phyloP scores from a whole-genome alignment of 2,797 vertebrate genomes.

The Spinus pinus region DNA sequence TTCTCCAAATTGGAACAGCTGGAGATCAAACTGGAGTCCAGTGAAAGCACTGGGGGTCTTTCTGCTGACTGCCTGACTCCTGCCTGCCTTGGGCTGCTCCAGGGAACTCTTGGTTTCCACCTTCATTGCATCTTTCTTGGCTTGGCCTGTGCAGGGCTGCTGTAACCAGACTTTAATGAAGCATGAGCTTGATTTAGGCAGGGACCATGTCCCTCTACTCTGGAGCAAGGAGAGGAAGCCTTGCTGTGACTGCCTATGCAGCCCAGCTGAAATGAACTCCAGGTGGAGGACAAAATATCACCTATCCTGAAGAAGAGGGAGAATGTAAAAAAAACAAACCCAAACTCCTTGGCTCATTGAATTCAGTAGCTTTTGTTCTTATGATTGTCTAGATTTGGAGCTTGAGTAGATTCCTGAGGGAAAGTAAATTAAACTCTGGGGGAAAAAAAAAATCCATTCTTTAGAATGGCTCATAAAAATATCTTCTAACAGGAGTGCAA shows the following conservation, averaged over 20 bases:
- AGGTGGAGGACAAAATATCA: not conserved
- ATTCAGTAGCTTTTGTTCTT: not conserved
- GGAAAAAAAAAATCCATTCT: not conserved
- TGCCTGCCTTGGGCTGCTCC: not conserved
- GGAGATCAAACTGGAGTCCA: not conserved
- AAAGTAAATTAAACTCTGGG: not conserved
- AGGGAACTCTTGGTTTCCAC: not conserved
- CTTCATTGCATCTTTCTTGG: not conserved
- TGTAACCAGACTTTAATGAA: not conserved
- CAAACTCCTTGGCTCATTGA: not conserved
- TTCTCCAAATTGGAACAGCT: not conserved
- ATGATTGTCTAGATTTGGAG: not conserved
- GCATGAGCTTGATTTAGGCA: not conserved
- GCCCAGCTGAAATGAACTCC: not conserved
- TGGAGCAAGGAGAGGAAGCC: not conserved
- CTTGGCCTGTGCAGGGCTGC: not conserved
- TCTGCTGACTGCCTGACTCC: not conserved
- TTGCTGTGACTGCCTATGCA: not conserved
- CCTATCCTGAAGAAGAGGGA: not conserved
- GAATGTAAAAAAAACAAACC: not conserved
- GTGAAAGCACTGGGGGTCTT: not conserved
- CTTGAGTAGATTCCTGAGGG: not conserved
- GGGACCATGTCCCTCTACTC: not conserved
- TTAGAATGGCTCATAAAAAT: not conserved
- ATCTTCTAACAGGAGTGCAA: not conserved